Base-by-base conservation (phyloP, 92 coral and sea anemone species). In the Epizoanthus scotinus region DNA sequence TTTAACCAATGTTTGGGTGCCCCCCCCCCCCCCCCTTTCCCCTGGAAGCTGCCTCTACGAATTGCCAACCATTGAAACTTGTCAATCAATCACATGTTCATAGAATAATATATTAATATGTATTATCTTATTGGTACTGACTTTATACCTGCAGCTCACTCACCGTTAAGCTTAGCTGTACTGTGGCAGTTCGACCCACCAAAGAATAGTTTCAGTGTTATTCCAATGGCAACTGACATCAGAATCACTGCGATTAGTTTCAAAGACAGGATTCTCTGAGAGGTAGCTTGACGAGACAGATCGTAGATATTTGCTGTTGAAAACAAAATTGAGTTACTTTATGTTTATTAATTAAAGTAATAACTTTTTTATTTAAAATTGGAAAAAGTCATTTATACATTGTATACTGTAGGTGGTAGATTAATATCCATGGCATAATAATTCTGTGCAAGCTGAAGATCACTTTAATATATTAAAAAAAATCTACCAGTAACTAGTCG, bases 131-230 rank as follows among this genome's bases (percentile, higher is more conserved):
- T 38, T 38, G 44, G 44, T 2, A 38, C 7, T 38, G 7, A 38
- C 7, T 38, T 38, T 38, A 38, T 38, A 4, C 12, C 19, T 27
- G 14, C n/a, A 68, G 55, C 13, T 73, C 31, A 28, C 81, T 38
- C 22, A 75, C 81, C 81, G 5, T 40, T 20, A 14, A 75, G 17
- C 7, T 75, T 75, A 38, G 81, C 81, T 75, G 81, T 40, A 60
- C 81, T 59, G 20, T 36, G 81, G 24, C 81, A 75, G 20, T 58
- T 60, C 0, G 81, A 63, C 38, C 81, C 81, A 8, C 81, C 81
- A 75, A 75, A 75, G 55, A 27, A 75, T 68, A 75, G 55, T 25
- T 75, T 75, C 12, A 60, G 67, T 2, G 63, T 40, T 19, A 75
- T 18, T n/a, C 29, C 52, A 9, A 26, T 58, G 13, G 25, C 17